Evolutionary conservation across 2,113 vertebrate genomes (phyloP).

Genomic region (Pedionomus torquatus): DNA sequence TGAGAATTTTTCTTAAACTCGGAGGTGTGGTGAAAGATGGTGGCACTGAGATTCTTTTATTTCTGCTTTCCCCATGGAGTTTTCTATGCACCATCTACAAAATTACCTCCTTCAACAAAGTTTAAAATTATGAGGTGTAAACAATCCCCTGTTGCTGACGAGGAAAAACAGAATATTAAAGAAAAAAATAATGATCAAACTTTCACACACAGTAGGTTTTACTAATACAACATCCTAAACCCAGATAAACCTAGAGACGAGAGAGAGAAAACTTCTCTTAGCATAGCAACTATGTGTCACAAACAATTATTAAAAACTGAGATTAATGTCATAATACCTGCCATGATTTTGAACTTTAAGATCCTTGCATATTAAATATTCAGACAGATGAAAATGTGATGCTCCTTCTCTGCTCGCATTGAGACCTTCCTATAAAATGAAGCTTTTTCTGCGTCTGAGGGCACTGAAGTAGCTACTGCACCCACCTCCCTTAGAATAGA

Average conservation of each 20-base stretch:
- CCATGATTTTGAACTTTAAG: not conserved
- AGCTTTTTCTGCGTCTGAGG: not conserved
- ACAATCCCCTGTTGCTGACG: not conserved
- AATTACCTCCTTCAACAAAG: not conserved
- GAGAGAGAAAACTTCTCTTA: not conserved
- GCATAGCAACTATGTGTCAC: not conserved
- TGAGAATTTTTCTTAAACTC: not conserved
- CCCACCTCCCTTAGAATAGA: accelerated
- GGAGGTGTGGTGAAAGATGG: not conserved
- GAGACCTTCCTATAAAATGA: not conserved
- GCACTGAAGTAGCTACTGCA: not conserved
- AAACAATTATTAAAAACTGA: not conserved
- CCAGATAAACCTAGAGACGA: not conserved
- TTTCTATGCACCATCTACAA: not conserved
- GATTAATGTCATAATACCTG: not conserved
- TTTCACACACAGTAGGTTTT: not conserved
- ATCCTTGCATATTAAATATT: not conserved
- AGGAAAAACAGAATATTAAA: not conserved
- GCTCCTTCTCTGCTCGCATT: not conserved
- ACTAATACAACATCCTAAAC: not conserved
- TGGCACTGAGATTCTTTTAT: not conserved
- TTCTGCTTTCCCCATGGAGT: not conserved
- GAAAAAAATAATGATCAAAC: not conserved
- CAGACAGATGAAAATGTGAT: not conserved
- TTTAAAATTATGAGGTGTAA: not conserved